Conservation (phyloP, 1,140 invertebrate species). For the Temnothorax nylanderi region DNA sequence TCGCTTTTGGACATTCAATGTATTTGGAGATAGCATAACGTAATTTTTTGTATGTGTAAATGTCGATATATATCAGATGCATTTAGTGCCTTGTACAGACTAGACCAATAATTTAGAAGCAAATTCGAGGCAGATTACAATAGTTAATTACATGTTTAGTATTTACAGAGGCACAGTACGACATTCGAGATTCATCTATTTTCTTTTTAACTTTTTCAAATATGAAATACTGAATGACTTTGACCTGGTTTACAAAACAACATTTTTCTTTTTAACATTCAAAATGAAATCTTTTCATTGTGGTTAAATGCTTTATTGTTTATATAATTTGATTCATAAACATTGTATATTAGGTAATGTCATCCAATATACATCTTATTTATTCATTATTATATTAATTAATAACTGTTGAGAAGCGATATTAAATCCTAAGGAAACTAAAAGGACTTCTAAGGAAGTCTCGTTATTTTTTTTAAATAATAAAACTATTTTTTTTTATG, state of each 20-base stretch:
- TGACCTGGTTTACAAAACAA: not conserved
- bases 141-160: slow-evolving; percentile 1
- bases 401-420: not conserved
- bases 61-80: slow-evolving; percentile 54
- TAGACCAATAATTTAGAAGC: slow-evolving; percentile 35
- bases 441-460: not conserved
- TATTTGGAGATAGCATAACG: slow-evolving; percentile 40
- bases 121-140: slow-evolving; percentile 19
- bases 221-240: not conserved
- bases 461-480: not conserved
- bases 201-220: not conserved
- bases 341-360: not conserved
- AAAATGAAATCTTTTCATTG: not conserved
- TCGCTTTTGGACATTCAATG: slow-evolving; percentile 47
- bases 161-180: not conserved
- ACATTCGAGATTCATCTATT: slow-evolving; percentile 7
- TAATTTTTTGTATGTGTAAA: slow-evolving; percentile 61
- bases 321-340: not conserved
- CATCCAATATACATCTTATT: not conserved
- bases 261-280: not conserved
- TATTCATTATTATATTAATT: slow-evolving; percentile 7
- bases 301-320: not conserved
- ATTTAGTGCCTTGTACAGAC: slow-evolving; percentile 64
- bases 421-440: not conserved
- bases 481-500: not conserved